These are phyloP conservation scores for Littorina saxatilis DNA, from an alignment of 1,140 invertebrate genomes.

Conservation along the genomic window DNA sequence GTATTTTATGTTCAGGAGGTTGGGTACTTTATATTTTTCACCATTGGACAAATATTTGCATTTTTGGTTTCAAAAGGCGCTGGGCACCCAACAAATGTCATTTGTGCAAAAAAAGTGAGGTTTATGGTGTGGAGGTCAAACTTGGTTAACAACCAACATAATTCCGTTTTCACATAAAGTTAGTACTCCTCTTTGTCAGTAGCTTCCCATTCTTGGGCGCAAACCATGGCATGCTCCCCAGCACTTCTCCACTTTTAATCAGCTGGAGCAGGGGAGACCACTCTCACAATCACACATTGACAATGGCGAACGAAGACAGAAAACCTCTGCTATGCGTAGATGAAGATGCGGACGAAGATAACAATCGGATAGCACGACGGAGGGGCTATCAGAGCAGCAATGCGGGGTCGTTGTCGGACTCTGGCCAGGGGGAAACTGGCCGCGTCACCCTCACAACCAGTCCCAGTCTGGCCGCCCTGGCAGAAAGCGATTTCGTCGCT, in stretches of 20 bases:
- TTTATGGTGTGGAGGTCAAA: too few species aligned
- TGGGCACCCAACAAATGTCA: too few species aligned
- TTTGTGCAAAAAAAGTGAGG: too few species aligned
- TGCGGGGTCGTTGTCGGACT: constrained; percentile 34
- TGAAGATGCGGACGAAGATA: constrained; percentile 49
- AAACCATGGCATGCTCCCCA: too few species aligned
- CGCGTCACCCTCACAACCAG: constrained; percentile 58
- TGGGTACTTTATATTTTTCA: too few species aligned
- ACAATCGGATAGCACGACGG: constrained; percentile 47
- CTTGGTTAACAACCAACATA: too few species aligned
- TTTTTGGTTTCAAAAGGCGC: too few species aligned
- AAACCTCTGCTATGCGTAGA: constrained; percentile 58
- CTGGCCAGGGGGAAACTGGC: constrained; percentile 45
- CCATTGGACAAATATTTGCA: too few species aligned
- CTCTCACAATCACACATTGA: constrained; percentile 24
- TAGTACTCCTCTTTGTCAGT: too few species aligned
- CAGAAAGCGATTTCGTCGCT: constrained; percentile 68
- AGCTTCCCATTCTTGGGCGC: too few species aligned
- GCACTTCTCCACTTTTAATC: not conserved
- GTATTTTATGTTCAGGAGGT: too few species aligned
- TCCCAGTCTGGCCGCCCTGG: constrained; percentile 45
- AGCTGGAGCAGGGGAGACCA: constrained; percentile 7
- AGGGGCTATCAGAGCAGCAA: constrained; percentile 47
- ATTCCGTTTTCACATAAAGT: too few species aligned
- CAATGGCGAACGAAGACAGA: constrained; percentile 66